A percentile compares a stretch with the other conserved stretches of the same genome.
Evolutionary conservation across 2,113 vertebrate species (phyloP).

Genomic region (Calidris pugnax): DNA sequence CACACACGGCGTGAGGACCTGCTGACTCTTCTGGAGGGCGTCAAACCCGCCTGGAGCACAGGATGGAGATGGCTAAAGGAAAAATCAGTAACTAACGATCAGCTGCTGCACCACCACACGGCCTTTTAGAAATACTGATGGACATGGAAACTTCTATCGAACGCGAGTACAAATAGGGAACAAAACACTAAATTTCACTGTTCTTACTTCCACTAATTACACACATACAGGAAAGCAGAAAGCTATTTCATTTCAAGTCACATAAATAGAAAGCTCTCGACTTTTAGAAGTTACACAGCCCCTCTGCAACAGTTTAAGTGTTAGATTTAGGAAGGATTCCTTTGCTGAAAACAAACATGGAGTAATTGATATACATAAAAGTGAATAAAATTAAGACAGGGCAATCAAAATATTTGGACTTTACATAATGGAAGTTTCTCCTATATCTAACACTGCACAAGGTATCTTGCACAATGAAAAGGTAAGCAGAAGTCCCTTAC

Average conservation of each 20-base stretch:
- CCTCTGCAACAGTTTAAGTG: conserved; percentile 73
- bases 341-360: conserved; percentile 71
- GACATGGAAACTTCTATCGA: neutral
- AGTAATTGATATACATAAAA: conserved; percentile 67
- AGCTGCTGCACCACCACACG: neutral
- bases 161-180: neutral
- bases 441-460: conserved; percentile 86
- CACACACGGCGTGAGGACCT: neutral
- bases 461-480: conserved; percentile 81
- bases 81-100: neutral
- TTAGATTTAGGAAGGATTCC: conserved; percentile 87
- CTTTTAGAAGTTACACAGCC: conserved; percentile 31
- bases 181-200: neutral
- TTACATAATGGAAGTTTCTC: conserved; percentile 70
- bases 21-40: neutral
- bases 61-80: neutral
- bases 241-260: conserved; percentile 27
- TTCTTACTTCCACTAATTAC: conserved; percentile 20
- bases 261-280: conserved; percentile 15
- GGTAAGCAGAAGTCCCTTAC: conserved; percentile 88
- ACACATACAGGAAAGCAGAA: conserved; percentile 13
- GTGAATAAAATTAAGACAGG: conserved; percentile 66
- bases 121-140: neutral
- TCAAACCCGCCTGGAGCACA: neutral
- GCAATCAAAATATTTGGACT: conserved; percentile 58